Evolutionary conservation across 1,140 invertebrate genomes (phyloP).

Genomic region (Tetramorium simillimum): DNA sequence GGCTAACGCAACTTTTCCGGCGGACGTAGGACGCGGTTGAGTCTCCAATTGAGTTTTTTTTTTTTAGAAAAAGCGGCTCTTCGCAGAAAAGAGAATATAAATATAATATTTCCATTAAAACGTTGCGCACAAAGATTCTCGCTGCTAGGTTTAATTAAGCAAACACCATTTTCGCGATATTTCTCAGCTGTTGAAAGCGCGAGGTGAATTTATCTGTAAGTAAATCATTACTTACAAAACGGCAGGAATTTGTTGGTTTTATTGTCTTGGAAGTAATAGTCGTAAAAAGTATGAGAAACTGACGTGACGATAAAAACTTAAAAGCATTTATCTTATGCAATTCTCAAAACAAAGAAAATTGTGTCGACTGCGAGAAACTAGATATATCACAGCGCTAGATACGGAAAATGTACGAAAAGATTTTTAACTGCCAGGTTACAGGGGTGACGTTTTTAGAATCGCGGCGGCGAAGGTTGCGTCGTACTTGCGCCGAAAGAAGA

Average conservation of each 20-base stretch:
- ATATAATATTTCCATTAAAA: conserved; percentile 2
- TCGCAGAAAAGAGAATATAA: neutral
- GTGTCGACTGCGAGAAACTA: conserved; percentile 24
- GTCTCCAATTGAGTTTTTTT: neutral
- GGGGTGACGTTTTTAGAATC: conserved; percentile 52
- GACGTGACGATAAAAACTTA: conserved; percentile 10
- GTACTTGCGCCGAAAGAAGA: conserved; percentile 48
- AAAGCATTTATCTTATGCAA: conserved; percentile 39
- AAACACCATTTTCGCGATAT: neutral
- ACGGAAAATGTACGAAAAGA: conserved; percentile 39
- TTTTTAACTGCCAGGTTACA: conserved; percentile 50
- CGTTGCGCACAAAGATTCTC: neutral
- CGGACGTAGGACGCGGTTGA: neutral
- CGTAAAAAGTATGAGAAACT: conserved; percentile 19
- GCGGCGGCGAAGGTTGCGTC: neutral
- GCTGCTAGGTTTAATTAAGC: neutral
- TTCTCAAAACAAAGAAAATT: conserved; percentile 27
- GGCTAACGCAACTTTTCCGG: neutral
- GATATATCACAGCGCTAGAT: conserved; percentile 34
- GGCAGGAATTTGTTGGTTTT: conserved; percentile 11
- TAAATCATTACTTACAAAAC: conserved; percentile 14
- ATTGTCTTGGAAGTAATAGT: neutral
- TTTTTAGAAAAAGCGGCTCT: neutral
- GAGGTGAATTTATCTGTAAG: conserved; percentile 4
- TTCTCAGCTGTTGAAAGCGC: neutral